Conservation (phyloP, 2,797 vertebrate genomes). For the Okamejei kenojei region DNA sequence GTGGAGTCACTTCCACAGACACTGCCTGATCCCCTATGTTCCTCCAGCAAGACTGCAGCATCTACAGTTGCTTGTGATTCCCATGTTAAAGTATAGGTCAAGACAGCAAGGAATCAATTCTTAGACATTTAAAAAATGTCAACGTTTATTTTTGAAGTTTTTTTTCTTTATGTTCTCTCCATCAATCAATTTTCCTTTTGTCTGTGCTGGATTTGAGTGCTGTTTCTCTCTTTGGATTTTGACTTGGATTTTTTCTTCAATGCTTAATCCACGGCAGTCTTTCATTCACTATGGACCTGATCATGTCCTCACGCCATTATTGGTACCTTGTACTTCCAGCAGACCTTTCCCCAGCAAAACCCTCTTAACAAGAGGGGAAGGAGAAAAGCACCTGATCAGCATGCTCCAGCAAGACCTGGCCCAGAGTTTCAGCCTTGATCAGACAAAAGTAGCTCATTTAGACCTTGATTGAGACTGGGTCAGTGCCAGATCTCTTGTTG, state of each 20-base stretch:
- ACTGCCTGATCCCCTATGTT: too few species aligned
- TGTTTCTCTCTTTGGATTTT: not conserved
- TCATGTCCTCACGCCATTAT: not conserved
- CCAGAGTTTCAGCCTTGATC: not conserved
- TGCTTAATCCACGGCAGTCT: not conserved
- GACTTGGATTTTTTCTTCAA: not conserved
- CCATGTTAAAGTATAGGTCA: not conserved
- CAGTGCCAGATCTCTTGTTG: not conserved
- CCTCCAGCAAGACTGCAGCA: too few species aligned
- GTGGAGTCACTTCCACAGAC: too few species aligned
- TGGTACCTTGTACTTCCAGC: not conserved
- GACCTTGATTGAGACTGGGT: constrained; percentile 13
- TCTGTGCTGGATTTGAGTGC: not conserved
- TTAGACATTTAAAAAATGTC: not conserved
- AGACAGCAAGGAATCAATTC: not conserved
- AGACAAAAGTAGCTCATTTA: not conserved
- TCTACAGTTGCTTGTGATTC: too few species aligned
- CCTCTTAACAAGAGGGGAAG: not conserved
- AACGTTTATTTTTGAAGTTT: not conserved
- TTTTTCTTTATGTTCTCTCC: not conserved
- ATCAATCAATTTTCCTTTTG: not conserved
- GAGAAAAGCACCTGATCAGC: not conserved
- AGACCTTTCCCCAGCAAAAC: not conserved
- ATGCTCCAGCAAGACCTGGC: not conserved
- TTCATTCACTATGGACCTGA: not conserved